phyloP scores from a whole-genome alignment of 1,140 invertebrate species.

The Rhagoletis zephyria region DNA sequence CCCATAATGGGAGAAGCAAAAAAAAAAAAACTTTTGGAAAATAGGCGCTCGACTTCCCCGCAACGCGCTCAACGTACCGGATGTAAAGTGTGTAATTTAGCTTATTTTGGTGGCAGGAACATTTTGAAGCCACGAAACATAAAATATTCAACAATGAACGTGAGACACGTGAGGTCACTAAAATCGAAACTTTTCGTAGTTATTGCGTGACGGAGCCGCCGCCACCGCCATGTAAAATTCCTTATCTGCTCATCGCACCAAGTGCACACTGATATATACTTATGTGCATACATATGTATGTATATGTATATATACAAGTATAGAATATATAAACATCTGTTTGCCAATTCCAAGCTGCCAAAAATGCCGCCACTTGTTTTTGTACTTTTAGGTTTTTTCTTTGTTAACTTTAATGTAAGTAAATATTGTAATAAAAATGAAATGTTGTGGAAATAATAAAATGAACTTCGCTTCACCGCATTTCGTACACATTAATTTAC shows the following conservation, averaged over 20 bases:
- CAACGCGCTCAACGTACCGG: not conserved
- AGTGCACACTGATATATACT: conserved; percentile 3
- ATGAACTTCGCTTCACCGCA: not conserved
- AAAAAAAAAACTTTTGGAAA: not conserved
- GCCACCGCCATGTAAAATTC: not conserved
- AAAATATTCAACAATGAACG: not conserved
- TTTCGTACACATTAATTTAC: not conserved
- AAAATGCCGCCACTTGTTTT: conserved; percentile 16
- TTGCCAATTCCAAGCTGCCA: not conserved
- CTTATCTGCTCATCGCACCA: conserved; percentile 30
- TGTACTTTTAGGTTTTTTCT: not conserved
- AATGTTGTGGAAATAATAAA: conserved; percentile 45
- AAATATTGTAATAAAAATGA: conserved; percentile 46
- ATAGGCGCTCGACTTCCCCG: not conserved
- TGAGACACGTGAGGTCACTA: conserved; percentile 41
- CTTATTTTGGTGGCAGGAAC: conserved; percentile 17
- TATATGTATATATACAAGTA: not conserved
- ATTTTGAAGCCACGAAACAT: not conserved
- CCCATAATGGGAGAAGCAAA: too few relatives aligned
- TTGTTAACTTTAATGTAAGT: not conserved
- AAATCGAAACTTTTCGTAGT: conserved; percentile 48
- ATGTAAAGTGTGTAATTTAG: conserved; percentile 44
- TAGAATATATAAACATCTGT: not conserved
- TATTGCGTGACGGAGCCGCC: not conserved
- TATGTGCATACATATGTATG: not conserved